Conservation (phyloP, 1,140 invertebrate species). For the Dreissena polymorpha region DNA sequence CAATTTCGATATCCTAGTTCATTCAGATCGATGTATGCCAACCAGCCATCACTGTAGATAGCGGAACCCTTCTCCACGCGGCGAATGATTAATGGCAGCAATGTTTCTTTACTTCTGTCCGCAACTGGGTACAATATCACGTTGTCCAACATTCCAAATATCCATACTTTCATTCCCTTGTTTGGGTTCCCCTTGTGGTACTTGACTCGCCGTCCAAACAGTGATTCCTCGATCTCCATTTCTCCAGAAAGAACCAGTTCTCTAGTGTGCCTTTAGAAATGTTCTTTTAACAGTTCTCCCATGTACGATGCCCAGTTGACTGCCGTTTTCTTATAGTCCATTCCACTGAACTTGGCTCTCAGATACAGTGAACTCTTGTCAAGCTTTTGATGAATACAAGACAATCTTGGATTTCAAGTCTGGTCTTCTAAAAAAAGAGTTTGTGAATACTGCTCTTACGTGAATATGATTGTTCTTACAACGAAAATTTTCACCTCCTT, state of each 20-base stretch:
- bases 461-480: neutral
- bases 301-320: conserved; percentile 16
- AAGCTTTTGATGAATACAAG: neutral
- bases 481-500: neutral
- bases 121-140: too few relatives aligned
- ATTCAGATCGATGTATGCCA: too few relatives aligned
- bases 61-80: too few relatives aligned
- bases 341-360: neutral
- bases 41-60: too few relatives aligned
- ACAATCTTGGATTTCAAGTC: neutral
- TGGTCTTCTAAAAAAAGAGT: conserved; percentile 16
- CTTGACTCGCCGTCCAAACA: conserved; percentile 9
- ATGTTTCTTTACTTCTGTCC: too few relatives aligned
- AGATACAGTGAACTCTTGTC: neutral
- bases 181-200: conserved; percentile 10
- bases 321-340: neutral
- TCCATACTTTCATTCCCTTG: conserved; percentile 16
- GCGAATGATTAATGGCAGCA: too few relatives aligned
- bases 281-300: conserved; percentile 1
- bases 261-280: neutral
- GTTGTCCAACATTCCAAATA: conserved; percentile 23
- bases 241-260: neutral
- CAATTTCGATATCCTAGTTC: too few relatives aligned
- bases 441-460: neutral
- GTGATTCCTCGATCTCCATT: conserved; percentile 3